Evolutionary conservation across 2,113 vertebrate genomes (phyloP).

Genomic region (Corythoichthys intestinalis): DNA sequence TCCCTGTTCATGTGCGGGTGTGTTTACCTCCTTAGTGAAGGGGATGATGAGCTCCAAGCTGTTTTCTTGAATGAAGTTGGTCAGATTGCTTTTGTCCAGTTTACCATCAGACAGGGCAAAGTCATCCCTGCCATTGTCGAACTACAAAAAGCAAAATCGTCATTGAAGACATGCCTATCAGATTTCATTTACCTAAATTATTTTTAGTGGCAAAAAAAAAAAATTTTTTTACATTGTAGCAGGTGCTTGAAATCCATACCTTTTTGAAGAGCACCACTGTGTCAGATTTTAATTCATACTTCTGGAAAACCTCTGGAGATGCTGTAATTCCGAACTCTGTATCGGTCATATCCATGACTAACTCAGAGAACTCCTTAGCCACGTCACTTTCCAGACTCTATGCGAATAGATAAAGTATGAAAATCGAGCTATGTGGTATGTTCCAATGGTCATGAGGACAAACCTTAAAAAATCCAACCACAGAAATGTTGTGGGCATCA

Average conservation of each 20-base stretch:
- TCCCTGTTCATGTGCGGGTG: not conserved
- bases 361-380: conserved; percentile 64
- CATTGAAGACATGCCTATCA: not conserved
- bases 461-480: conserved; percentile 87
- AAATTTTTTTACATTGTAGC: not conserved
- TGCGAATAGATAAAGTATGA: not conserved
- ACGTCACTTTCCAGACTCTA: conserved; percentile 75
- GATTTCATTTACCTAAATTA: not conserved
- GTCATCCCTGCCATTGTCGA: conserved; percentile 79
- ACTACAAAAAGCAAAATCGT: conserved; percentile 61
- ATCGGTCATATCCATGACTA: conserved; percentile 66
- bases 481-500: conserved; percentile 57
- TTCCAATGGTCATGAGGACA: no score
- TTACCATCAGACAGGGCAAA: conserved; percentile 62
- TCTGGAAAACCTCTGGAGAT: conserved; percentile 73
- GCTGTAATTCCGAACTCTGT: conserved; percentile 74
- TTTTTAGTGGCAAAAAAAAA: no score
- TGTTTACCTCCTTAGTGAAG: conserved; percentile 77
- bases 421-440: not conserved
- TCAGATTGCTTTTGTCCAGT: conserved; percentile 68
- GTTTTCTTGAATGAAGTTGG: conserved; percentile 74
- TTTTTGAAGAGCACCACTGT: conserved; percentile 85
- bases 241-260: conserved; percentile 54
- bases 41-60: conserved; percentile 80
- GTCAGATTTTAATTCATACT: conserved; percentile 68